Base-by-base conservation (phyloP, 2,797 vertebrate genomes). In the Coracias cyanogaster region DNA sequence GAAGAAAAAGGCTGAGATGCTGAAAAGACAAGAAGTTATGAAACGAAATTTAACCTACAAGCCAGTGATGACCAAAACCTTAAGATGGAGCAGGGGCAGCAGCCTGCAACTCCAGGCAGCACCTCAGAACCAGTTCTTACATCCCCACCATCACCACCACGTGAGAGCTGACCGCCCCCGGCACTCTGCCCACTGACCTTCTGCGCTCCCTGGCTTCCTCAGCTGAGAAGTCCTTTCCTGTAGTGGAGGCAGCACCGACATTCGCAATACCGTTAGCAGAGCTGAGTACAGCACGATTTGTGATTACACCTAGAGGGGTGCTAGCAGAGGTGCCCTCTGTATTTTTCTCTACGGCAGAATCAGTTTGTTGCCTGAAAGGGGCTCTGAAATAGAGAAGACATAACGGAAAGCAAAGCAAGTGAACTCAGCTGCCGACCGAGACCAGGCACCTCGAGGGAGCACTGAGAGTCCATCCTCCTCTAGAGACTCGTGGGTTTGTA, bases 291-390 rank as follows among this genome's bases (percentile, higher is more conserved):
- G 98, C 95, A 25, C 92, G 96, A 69, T 98, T 98, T 92, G 98
- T 98, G 97, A 98, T 98, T 92, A 97, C 98, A 91, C 98, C 96
- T 92, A 98, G 96, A 0, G 98, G 98, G 73, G 95, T 97, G 95
- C 96, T 97, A 85, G 89, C 83, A 76, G 96, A 96, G 89, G 96
- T 80, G 85, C 58, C 80, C 73, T 98, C 98, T 91, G 96, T 55
- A 84, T 60, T 94, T 91, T 94, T 98, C 96, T 98, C 98, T 91
- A 96, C 90, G 77, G 96, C 87, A 43, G 96, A 93, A 87, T 98
- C 98, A 73, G 83, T 93, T 88, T 97, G 98, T 67, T 97, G 95
- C 95, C 93, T 97, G 96, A 97, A 96, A 96, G 98, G 97, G 86
- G 96, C 64, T 97, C 98, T 98, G 97, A 97, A 98, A 98, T 82